Base-by-base conservation (phyloP, 2,888 invertebrate genomes). In the Conchocele bisecta region DNA sequence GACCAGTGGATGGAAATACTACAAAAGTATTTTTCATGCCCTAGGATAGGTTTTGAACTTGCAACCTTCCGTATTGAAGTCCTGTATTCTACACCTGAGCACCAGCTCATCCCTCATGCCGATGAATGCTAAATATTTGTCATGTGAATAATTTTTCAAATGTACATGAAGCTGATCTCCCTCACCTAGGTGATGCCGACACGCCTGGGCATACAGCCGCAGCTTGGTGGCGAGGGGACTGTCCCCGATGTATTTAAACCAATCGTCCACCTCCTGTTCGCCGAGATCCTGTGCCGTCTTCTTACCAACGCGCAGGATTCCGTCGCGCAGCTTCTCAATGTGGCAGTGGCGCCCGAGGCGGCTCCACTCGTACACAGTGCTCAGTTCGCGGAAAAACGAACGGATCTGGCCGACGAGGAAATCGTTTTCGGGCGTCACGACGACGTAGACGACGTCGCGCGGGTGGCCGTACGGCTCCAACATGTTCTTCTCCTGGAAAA, bases 381-480 rank as follows among this genome's bases (percentile, higher is more conserved):
- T 97, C 41, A 99, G 93, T 90, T 98, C 98, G 69, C 96, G 95
- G 93, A 98, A 98, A 93, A 97, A 99, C 7, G 94, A 94, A 79
- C 95, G 94, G 3, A 97, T 95, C 85, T 95, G 94, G 42, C 94
- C 94, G 53, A 96, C 92, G 37, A 98, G 78, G 78, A 94, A 95
- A 64, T 97, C 96, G 88, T 95, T 96, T 88, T 99, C 98, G 0
- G 99, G 98, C 33, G 97, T 95, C 0, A 99, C 94, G 7, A 98
- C 97, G 39, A 98, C 94, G 90, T 99, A 99, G 26, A 96, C 97
- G 1, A 99, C 95, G 91, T 99, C 98, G 33, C 98, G 93, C 5
- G 97, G 94, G 89, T 96, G 96, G n/a, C 98, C 96, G 91, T 97
- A 98, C 0, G 99, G 99, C 91, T 99, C 98, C 13, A 99, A 92